Conservation (phyloP, 2,113 vertebrate species). For the Leiothrix lutea region DNA sequence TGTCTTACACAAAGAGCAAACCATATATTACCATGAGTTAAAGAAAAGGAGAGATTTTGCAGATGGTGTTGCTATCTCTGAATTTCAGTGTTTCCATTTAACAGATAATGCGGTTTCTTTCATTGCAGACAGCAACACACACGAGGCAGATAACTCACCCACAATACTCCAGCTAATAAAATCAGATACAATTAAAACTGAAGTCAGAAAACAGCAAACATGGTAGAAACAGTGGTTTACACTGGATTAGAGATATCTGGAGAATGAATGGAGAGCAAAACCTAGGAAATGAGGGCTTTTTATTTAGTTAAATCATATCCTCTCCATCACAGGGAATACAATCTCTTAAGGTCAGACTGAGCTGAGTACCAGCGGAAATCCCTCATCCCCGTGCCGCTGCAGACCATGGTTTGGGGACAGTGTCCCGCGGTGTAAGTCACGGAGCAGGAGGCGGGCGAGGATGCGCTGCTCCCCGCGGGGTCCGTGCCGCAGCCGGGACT, state of each 20-base stretch:
- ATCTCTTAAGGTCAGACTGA: neutral
- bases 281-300: neutral
- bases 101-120: neutral
- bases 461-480: accelerated
- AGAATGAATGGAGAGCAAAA: neutral
- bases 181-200: neutral
- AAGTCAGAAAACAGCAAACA: neutral
- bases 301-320: neutral
- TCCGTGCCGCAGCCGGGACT: neutral
- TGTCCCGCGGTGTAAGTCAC: accelerated
- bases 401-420: no score
- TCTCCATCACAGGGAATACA: neutral
- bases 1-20: neutral
- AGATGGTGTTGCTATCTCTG: neutral
- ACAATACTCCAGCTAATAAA: neutral
- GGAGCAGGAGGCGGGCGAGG: accelerated
- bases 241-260: neutral
- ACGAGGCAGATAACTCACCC: neutral
- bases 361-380: neutral
- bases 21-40: neutral
- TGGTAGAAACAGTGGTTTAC: neutral
- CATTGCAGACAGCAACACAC: neutral
- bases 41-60: neutral
- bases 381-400: accelerated
- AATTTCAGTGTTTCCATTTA: neutral